Evolutionary conservation across 2,113 vertebrate species (phyloP).

Genomic region (Anarhynchus alexandrinus): DNA sequence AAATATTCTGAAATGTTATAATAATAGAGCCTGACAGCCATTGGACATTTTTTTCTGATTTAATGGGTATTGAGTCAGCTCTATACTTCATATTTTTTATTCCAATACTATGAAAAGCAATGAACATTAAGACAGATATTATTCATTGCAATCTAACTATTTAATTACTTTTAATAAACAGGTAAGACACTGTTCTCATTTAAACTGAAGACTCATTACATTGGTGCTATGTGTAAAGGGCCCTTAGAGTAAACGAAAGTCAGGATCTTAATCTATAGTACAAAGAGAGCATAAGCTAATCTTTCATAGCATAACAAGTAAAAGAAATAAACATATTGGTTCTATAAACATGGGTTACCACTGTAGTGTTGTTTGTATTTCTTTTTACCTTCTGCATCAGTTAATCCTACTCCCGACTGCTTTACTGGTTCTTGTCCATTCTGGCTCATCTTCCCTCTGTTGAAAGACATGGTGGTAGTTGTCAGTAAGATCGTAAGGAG

Average conservation of each 20-base stretch:
- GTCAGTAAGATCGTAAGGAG: not conserved
- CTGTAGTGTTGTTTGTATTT: not conserved
- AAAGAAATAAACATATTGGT: not conserved
- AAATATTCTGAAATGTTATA: not conserved
- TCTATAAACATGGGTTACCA: not conserved
- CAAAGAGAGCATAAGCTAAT: not conserved
- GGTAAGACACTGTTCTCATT: not conserved
- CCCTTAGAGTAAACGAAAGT: not conserved
- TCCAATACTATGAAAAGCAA: not conserved
- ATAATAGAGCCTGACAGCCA: not conserved
- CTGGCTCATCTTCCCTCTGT: conserved; percentile 88
- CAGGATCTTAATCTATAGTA: not conserved
- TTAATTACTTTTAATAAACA: not conserved
- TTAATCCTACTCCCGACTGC: conserved; percentile 73
- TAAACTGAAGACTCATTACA: not conserved
- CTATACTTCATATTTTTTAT: not conserved
- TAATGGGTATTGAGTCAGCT: not conserved
- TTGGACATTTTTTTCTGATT: not conserved
- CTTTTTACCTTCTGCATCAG: conserved; percentile 88
- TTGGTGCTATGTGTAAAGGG: not conserved
- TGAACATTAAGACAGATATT: not conserved
- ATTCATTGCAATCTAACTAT: not conserved
- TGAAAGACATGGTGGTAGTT: conserved; percentile 1
- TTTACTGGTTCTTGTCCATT: conserved; percentile 84
- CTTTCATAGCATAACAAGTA: not conserved